phyloP scores from a whole-genome alignment of 2,888 invertebrate genomes.

The Hyppa rectilinea region DNA sequence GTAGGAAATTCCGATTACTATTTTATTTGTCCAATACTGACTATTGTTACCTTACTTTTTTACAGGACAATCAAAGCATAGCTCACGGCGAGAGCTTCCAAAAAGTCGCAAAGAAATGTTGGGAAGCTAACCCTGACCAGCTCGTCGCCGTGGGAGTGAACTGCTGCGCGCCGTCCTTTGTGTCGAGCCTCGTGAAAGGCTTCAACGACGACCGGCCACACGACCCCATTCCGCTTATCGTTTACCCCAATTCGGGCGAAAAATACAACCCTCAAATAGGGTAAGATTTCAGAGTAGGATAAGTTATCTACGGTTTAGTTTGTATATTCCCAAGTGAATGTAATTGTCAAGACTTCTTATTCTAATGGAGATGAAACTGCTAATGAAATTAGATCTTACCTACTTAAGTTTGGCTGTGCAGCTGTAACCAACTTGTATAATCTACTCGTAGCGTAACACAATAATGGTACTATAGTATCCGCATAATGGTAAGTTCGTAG shows the following conservation, averaged over 20 bases:
- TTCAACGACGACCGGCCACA: conserved; percentile 88
- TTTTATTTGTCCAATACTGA: conserved; percentile 32
- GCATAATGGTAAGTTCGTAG: conserved; percentile 30
- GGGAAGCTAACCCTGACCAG: conserved; percentile 92
- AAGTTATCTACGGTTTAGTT: conserved; percentile 57
- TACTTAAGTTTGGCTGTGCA: conserved; percentile 17
- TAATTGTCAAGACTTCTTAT: conserved; percentile 58
- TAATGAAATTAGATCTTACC: conserved; percentile 31
- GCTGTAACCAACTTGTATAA: conserved; percentile 8
- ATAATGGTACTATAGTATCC: conserved; percentile 18
- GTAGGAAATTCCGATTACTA: conserved; percentile 7
- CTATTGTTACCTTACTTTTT: conserved; percentile 34
- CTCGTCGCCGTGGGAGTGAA: conserved; percentile 97
- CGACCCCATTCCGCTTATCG: conserved; percentile 93
- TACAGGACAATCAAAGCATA: conserved; percentile 90
- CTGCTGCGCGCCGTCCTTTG: conserved; percentile 92
- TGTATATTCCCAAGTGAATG: conserved; percentile 59
- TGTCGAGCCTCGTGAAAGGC: conserved; percentile 84
- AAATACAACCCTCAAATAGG: conserved; percentile 93
- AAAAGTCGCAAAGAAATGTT: conserved; percentile 93
- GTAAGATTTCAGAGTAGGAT: conserved; percentile 84
- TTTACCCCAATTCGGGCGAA: conserved; percentile 98
- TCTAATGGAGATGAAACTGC: conserved; percentile 37
- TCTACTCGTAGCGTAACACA: conserved; percentile 4
- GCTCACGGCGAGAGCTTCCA: conserved; percentile 96